Evolutionary conservation across 2,888 invertebrate genomes (phyloP).

Genomic region (Galerucella pusilla): DNA sequence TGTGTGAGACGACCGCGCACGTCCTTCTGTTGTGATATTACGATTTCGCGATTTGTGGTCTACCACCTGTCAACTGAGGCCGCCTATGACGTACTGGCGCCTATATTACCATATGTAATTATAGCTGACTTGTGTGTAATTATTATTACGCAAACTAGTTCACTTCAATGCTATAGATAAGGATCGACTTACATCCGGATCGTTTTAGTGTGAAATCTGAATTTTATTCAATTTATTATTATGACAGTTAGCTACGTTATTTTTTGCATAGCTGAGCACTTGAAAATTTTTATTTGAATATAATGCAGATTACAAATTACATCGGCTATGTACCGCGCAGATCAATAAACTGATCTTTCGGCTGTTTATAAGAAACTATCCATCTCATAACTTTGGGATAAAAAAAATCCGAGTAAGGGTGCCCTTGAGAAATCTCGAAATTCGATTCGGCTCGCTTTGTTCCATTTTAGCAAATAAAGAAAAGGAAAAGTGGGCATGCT

Average conservation of each 20-base stretch:
- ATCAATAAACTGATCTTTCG: no score
- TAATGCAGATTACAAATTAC: no score
- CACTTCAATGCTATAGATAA: conserved; percentile 30
- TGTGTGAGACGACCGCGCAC: conserved; percentile 10
- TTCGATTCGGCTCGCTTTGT: no score
- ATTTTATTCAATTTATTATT: conserved; percentile 12
- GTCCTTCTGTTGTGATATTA: conserved; percentile 21
- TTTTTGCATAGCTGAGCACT: background rate
- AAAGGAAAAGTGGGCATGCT: no score
- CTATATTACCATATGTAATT: conserved; percentile 51
- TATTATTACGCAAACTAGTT: conserved; percentile 47
- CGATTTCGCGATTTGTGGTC: conserved; percentile 41
- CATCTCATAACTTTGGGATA: no score
- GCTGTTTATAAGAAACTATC: no score
- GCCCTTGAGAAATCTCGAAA: no score
- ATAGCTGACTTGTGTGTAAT: conserved; percentile 42
- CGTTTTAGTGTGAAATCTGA: conserved; percentile 15
- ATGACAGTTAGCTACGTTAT: conserved; percentile 2
- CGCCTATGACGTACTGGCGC: conserved; percentile 48
- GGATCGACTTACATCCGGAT: conserved; percentile 43
- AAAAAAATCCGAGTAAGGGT: no score
- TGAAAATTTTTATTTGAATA: no score
- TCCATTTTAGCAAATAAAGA: no score
- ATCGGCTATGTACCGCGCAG: no score
- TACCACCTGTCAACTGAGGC: conserved; percentile 45